Evolutionary conservation across 30 jellyfish, hydroid and myxozoan genomes (phyloP).

Genomic region (Turritopsis dohrnii): DNA sequence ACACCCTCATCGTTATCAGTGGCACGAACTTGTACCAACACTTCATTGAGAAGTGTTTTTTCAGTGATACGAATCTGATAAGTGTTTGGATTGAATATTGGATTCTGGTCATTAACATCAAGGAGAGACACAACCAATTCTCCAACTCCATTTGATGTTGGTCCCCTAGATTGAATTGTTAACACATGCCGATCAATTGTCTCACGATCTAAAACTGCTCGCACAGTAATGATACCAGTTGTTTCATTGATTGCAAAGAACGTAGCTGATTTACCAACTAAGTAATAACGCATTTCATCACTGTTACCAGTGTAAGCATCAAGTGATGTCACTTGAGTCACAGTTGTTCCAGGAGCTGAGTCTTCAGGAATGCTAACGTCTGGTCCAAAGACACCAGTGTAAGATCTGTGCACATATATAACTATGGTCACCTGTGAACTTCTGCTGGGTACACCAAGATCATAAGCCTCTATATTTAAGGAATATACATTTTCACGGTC

Average conservation of each 20-base stretch:
- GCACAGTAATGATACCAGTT: slow-evolving; percentile 40
- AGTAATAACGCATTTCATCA: slow-evolving; percentile 15
- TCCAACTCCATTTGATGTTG: slow-evolving; percentile 37
- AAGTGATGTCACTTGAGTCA: slow-evolving; percentile 14
- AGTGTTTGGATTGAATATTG: slow-evolving; percentile 34
- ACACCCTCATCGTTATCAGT: slow-evolving; percentile 59
- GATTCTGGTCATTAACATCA: slow-evolving; percentile 82
- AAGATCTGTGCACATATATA: slow-evolving; percentile 47
- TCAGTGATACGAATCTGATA: slow-evolving; percentile 32
- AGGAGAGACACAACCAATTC: slow-evolving; percentile 39
- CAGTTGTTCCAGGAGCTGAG: slow-evolving; percentile 4
- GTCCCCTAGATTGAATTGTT: slow-evolving; percentile 33
- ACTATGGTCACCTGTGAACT: slow-evolving; percentile 36
- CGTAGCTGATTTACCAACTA: slow-evolving; percentile 24
- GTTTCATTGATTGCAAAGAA: slow-evolving; percentile 40
- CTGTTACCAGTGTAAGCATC: slow-evolving; percentile 17
- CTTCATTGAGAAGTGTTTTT: slow-evolving; percentile 28
- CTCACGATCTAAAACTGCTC: slow-evolving; percentile 48
- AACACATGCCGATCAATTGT: neutral
- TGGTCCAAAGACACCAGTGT: neutral
- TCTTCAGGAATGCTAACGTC: slow-evolving; percentile 7
- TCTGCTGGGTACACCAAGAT: slow-evolving; percentile 51
- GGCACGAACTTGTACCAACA: slow-evolving; percentile 46
- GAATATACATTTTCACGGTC: slow-evolving; percentile 37
- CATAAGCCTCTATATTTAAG: slow-evolving; percentile 46